phyloP scores from a whole-genome alignment of 2,888 invertebrate species.

The Lepas anatifera region DNA sequence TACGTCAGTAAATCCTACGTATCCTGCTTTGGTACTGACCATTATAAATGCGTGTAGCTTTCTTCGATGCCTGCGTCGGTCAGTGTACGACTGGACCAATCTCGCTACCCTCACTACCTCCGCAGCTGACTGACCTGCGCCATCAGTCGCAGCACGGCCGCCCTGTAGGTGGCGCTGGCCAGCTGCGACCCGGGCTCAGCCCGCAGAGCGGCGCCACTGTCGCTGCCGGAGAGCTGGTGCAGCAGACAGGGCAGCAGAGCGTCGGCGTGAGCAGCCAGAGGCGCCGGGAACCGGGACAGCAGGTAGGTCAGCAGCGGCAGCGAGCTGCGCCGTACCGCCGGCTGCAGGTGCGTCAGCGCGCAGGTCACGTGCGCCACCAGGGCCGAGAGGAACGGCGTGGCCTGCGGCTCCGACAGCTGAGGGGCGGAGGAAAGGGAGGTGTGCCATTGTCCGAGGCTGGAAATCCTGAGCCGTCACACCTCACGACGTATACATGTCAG shows the following conservation, averaged over 20 bases:
- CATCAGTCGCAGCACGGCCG: not conserved
- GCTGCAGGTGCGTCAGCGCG: slow-evolving; percentile 79
- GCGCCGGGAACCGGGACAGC: slow-evolving; percentile 49
- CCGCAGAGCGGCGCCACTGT: not conserved
- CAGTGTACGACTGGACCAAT: no score
- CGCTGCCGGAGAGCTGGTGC: slow-evolving; percentile 56
- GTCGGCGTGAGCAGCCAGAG: slow-evolving; percentile 52
- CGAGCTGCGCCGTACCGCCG: slow-evolving; percentile 68
- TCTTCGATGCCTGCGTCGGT: no score
- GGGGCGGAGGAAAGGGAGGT: no score
- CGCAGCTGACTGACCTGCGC: not conserved
- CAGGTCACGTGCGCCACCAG: slow-evolving; percentile 68
- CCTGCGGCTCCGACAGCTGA: slow-evolving; percentile 28
- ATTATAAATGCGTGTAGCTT: no score
- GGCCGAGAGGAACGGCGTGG: slow-evolving; percentile 60
- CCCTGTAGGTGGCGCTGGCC: not conserved
- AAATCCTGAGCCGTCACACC: no score
- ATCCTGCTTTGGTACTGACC: no score
- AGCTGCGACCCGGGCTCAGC: not conserved
- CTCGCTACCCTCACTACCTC: no score
- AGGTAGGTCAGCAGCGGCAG: slow-evolving; percentile 62
- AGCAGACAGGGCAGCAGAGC: slow-evolving; percentile 66
- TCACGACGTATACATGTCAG: no score
- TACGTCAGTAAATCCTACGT: no score
- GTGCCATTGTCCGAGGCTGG: no score